phyloP scores from a whole-genome alignment of 2,113 vertebrate genomes.

The Plecotus auritus region DNA sequence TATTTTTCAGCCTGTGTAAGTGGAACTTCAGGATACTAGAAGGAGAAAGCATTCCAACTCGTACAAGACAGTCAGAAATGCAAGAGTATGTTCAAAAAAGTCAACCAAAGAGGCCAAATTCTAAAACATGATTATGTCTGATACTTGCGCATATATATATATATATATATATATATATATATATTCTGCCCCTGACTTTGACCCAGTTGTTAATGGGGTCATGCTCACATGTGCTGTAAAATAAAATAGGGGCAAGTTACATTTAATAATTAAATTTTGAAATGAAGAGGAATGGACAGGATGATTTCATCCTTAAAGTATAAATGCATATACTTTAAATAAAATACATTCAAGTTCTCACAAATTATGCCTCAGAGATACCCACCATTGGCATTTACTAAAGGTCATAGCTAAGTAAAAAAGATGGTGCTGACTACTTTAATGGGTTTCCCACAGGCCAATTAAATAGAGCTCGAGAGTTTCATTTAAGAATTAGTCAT shows the following conservation, averaged over 20 bases:
- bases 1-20: neutral
- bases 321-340: neutral
- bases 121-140: neutral
- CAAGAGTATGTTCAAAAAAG: neutral
- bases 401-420: neutral
- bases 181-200: neutral
- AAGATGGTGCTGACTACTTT: neutral
- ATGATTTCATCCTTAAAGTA: neutral
- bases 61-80: neutral
- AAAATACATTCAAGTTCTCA: neutral
- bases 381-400: neutral
- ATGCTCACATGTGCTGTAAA: neutral
- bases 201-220: neutral
- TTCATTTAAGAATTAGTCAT: neutral
- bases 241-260: neutral
- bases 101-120: neutral
- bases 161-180: neutral
- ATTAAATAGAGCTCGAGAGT: constrained; percentile 5
- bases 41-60: neutral
- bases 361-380: neutral
- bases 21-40: neutral
- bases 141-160: neutral
- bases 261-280: neutral
- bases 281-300: neutral
- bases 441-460: neutral